These are phyloP conservation scores for Nysson spinosus DNA, from an alignment of 2,888 invertebrate genomes.

Conservation along the genomic window DNA sequence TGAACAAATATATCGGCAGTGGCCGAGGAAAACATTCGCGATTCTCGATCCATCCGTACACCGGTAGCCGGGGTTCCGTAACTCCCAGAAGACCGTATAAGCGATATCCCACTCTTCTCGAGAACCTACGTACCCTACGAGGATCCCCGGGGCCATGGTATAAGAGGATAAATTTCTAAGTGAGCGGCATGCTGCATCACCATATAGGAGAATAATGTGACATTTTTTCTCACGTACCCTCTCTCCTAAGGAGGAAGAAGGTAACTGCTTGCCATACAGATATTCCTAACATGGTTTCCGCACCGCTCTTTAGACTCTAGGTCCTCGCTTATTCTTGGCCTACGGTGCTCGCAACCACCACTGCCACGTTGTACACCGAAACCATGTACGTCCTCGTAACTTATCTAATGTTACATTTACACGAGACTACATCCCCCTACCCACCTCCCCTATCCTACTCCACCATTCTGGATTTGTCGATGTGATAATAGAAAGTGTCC, in stretches of 20 bases:
- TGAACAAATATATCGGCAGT: constrained; percentile 45
- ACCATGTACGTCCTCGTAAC: constrained; percentile 42
- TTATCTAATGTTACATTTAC: constrained; percentile 62
- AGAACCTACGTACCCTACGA: constrained; percentile 7
- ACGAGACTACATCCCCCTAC: constrained; percentile 34
- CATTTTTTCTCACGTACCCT: constrained; percentile 64
- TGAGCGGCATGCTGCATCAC: constrained; percentile 70
- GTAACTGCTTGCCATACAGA: constrained; percentile 59
- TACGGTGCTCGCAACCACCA: constrained; percentile 8
- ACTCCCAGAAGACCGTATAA: constrained; percentile 64
- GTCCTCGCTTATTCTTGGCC: constrained; percentile 37
- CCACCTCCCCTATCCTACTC: constrained; percentile 1
- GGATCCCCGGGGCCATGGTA: constrained; percentile 28
- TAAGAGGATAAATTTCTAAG: constrained; percentile 68
- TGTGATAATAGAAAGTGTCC: constrained; percentile 60
- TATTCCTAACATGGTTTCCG: constrained; percentile 67
- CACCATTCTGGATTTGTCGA: constrained; percentile 54
- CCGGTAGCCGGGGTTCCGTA: constrained; percentile 48
- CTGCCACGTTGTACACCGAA: constrained; percentile 6
- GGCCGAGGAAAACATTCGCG: constrained; percentile 27
- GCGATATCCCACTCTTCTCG: constrained; percentile 19
- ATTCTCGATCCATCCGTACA: constrained; percentile 44
- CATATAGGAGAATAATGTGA: constrained; percentile 75
- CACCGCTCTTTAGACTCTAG: constrained; percentile 40
- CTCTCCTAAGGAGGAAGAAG: constrained; percentile 59